Base-by-base conservation (phyloP, 2,888 invertebrate species). In the Dicranocentrus wangi region DNA sequence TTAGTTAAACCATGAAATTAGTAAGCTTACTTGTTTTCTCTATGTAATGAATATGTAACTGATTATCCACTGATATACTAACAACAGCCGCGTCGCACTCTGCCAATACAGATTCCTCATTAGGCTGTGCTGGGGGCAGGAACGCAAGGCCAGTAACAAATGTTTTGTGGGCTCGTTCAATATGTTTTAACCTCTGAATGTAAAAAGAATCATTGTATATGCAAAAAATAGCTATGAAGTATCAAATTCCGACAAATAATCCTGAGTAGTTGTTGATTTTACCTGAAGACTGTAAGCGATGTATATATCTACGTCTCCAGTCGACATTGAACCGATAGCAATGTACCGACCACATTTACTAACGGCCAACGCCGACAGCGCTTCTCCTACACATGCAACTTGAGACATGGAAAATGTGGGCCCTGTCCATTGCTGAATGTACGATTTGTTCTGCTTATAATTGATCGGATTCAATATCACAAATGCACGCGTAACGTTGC, bases 71-170 rank as follows among this genome's bases (percentile, higher is more conserved):
- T 27, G 97, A 97, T 88, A 98, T 96, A 88, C 97, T 97, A 85
- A 98, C 91, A 85, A 98, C 93, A 55, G 97, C 96, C 71, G 96
- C 94, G 88, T 94, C 94, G 84, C 91, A 89, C 87, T 90, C 91
- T 13, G 87, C 87, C 27, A 83, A 90, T 10, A 86, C 84, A 13
- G 85, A 83, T 72, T 85, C 85, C 73, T 84, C 84, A 68, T 83
- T 85, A 10, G 79, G 75, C 66, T 85, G 81, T 8, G 83, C 90
- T 82, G 92, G 91, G 28, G 96, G 95, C 87, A 98, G 90, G 90
- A 99, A 99, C 90, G 95, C 94, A 86, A 99, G 90, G 13, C 97
- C 98, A 69, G 99, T 99, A 84, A 99, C 95, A 90, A 99, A 99
- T 93, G 97, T 97, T 87, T 94, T 94, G 91, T 99, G 98, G 83